Base-by-base conservation (phyloP, 92 coral and sea anemone species). In the Blastomussa wellsi region DNA sequence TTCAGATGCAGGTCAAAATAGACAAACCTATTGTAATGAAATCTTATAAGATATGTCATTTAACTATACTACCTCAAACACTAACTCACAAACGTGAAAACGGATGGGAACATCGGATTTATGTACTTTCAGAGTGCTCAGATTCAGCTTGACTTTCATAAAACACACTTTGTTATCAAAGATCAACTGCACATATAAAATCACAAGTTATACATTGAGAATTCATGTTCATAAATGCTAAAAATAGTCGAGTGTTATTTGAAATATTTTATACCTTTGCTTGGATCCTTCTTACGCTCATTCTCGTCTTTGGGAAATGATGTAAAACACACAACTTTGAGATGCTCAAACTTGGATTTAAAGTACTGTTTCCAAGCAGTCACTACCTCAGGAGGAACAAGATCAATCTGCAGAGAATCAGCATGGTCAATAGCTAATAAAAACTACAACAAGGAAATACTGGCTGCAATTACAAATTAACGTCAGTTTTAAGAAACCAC, bases 291-390 rank as follows among this genome's bases (percentile, higher is more conserved):
- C 39, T 86, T 94, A 9, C 97, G 88, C 71, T 96, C 98, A 33
- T 38, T 84, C 47, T 95, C 95, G 80, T 94, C 98, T 88, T 94
- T 96, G 15, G 98, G 98, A 73, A 94, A 96, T 33, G 98, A 92
- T 39, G 98, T 96, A 52, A 96, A 96, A 68, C 96, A 96, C 29
- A 94, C 94, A 37, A 96, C 88, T 36, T 84, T 89, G 41, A 96
- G 86, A 32, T 89, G 85, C 29, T 90, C 86, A 82, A 95, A 92
- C 86, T 94, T 94, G 39, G 94, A 87, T 36, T 80, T 68, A 81
- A 90, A 96, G 86, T 96, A 94, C 44, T 92, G 89, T 80, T 92
- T 96, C 98, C 98, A 96, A 5, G 98, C 96, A 19, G 90, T 94
- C 2, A 94, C 95, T n/a, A 96, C 77, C 76, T 94, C 98, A 79